These are phyloP conservation scores for Ctenosaura bakeri DNA, from an alignment of 2,797 vertebrate species.

Conservation along the genomic window DNA sequence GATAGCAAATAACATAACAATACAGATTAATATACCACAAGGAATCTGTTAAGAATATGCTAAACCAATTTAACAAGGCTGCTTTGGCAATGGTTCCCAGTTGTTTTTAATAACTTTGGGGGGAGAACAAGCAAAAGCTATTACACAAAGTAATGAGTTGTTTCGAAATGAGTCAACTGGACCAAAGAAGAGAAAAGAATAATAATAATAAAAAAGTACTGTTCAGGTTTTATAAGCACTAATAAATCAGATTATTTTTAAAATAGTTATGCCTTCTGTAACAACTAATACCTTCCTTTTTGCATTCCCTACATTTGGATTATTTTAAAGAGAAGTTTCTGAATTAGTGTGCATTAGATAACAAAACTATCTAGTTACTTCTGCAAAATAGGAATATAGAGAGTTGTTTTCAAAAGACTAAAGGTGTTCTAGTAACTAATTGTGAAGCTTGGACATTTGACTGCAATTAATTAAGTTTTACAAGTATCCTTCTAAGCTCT, in stretches of 20 bases:
- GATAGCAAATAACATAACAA: conserved; percentile 29
- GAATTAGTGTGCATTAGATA: no score
- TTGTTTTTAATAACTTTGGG: not conserved
- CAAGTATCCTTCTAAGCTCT: not conserved
- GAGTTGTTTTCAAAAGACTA: not conserved
- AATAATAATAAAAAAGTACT: not conserved
- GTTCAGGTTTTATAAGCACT: not conserved
- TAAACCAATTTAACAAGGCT: not conserved
- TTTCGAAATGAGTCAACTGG: not conserved
- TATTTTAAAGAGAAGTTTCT: no score
- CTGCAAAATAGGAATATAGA: no score
- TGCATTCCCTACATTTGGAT: no score
- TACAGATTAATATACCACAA: conserved; percentile 7
- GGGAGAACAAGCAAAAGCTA: conserved; percentile 3
- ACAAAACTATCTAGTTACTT: not conserved
- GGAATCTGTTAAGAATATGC: not conserved
- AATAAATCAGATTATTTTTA: not conserved
- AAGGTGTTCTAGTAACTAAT: no score
- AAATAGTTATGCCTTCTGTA: no score
- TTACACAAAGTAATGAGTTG: conserved; percentile 18
- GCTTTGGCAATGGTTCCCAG: conserved; percentile 22
- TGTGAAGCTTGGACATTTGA: not conserved
- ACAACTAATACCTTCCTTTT: no score
- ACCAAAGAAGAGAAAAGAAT: not conserved
- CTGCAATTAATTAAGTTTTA: no score